phyloP scores from a whole-genome alignment of 2,797 vertebrate species.

The Gymnoscopelus microlampas region DNA sequence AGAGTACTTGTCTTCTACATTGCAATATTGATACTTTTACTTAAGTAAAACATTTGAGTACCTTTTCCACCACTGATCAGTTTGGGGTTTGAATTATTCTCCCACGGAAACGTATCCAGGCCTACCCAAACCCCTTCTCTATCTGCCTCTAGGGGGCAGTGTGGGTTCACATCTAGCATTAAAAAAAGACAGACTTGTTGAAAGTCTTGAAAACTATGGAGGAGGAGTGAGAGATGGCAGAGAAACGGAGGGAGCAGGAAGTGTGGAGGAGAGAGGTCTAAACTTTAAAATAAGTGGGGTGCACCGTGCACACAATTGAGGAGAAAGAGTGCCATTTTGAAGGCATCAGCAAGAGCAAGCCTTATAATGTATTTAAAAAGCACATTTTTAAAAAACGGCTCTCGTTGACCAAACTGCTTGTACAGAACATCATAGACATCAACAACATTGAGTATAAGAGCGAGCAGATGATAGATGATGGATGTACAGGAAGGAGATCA shows the following conservation, averaged over 20 bases:
- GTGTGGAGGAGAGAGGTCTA: constrained; percentile 48
- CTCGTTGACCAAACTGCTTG: no score
- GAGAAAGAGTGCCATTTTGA: not conserved
- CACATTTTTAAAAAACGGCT: no score
- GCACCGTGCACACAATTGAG: not conserved
- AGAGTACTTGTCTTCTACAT: not conserved
- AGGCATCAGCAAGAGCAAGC: no score
- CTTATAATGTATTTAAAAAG: no score
- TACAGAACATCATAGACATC: no score
- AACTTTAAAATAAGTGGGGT: constrained; percentile 31
- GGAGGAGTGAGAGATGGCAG: constrained; percentile 36
- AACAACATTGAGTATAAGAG: no score
- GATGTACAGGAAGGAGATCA: constrained; percentile 39
- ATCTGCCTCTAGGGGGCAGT: constrained; percentile 78
- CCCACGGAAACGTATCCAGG: constrained; percentile 1
- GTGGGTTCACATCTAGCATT: constrained; percentile 69
- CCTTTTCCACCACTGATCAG: no score
- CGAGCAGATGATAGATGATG: constrained; percentile 20
- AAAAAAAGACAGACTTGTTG: constrained; percentile 33
- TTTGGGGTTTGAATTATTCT: constrained; percentile 8
- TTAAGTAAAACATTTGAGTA: not conserved
- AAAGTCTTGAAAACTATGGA: constrained; percentile 59
- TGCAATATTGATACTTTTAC: not conserved
- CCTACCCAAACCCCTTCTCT: constrained; percentile 10
- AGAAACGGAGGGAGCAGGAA: constrained; percentile 39